Evolutionary conservation across 2,888 invertebrate genomes (phyloP).

Genomic region (Falcaria lacertinaria): DNA sequence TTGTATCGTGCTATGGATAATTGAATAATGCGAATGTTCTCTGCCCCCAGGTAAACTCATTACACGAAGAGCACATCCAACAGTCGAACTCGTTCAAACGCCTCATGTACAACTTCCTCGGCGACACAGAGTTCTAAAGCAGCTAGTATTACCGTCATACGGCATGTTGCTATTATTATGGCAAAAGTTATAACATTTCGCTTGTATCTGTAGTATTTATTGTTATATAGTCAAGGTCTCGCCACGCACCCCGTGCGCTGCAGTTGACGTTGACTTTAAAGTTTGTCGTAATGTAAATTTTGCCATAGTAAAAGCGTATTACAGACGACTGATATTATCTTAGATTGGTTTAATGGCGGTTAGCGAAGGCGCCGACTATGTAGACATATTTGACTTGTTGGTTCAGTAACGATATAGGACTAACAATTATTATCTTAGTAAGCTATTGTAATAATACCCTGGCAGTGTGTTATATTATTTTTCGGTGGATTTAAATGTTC

Average conservation of each 20-base stretch:
- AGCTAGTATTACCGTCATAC: slow-evolving; percentile 19
- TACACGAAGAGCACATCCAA: slow-evolving; percentile 90
- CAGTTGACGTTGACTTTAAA: slow-evolving; percentile 8
- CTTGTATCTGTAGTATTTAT: slow-evolving; percentile 6
- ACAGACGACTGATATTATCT: slow-evolving; percentile 31
- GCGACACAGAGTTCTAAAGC: slow-evolving; percentile 83
- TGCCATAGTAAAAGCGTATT: slow-evolving; percentile 12
- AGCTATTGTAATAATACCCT: slow-evolving; percentile 59
- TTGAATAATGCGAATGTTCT: background rate
- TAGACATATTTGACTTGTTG: slow-evolving; percentile 45
- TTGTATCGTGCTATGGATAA: too few relatives aligned
- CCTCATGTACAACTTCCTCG: slow-evolving; percentile 94
- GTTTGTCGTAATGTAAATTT: slow-evolving; percentile 2
- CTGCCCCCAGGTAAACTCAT: slow-evolving; percentile 80
- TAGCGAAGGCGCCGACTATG: slow-evolving; percentile 39
- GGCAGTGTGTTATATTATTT: slow-evolving; percentile 71
- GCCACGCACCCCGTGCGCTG: slow-evolving; percentile 16
- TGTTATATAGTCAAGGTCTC: slow-evolving; percentile 8
- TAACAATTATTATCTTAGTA: slow-evolving; percentile 70
- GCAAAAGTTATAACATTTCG: slow-evolving; percentile 18
- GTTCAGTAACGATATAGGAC: slow-evolving; percentile 65
- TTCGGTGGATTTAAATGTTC: slow-evolving; percentile 74
- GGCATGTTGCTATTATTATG: slow-evolving; percentile 24
- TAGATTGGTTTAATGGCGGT: slow-evolving; percentile 36
- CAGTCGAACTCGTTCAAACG: slow-evolving; percentile 96